These are phyloP conservation scores for Urocynchramus pylzowi DNA, from an alignment of 2,113 vertebrate genomes.

Conservation along the genomic window DNA sequence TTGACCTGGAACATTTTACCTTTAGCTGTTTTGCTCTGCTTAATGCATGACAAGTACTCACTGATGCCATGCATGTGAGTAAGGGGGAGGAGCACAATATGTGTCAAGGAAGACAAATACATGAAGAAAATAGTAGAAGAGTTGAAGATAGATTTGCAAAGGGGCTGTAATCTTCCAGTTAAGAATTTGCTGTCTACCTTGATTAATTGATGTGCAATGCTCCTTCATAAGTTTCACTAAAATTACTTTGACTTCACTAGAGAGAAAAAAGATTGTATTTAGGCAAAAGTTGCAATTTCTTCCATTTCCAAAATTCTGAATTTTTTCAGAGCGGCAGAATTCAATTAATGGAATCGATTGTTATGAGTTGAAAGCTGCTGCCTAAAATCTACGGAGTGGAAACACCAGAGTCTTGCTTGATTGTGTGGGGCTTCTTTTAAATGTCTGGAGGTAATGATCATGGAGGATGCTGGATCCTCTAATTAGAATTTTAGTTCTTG, in stretches of 20 bases:
- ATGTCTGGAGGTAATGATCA: not conserved
- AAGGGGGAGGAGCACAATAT: not conserved
- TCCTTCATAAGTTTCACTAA: not conserved
- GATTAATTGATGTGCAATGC: not conserved
- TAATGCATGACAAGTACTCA: accelerated
- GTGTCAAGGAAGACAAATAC: not conserved
- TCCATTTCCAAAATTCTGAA: not conserved
- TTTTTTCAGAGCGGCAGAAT: not conserved
- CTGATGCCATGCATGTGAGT: not conserved
- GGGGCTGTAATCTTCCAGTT: not conserved
- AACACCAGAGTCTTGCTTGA: not conserved
- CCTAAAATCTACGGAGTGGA: not conserved
- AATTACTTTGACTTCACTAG: not conserved
- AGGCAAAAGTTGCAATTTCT: not conserved
- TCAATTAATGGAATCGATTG: not conserved
- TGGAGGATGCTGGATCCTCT: not conserved
- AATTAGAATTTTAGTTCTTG: not conserved
- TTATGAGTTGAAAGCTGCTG: not conserved
- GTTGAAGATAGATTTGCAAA: not conserved
- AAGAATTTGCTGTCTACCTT: not conserved
- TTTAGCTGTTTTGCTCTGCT: not conserved
- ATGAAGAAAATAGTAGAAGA: not conserved
- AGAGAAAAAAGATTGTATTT: not conserved
- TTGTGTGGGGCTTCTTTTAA: not conserved
- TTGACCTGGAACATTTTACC: not conserved